Conservation (phyloP, 2,113 vertebrate genomes). For the Notarius quadriscutis region DNA sequence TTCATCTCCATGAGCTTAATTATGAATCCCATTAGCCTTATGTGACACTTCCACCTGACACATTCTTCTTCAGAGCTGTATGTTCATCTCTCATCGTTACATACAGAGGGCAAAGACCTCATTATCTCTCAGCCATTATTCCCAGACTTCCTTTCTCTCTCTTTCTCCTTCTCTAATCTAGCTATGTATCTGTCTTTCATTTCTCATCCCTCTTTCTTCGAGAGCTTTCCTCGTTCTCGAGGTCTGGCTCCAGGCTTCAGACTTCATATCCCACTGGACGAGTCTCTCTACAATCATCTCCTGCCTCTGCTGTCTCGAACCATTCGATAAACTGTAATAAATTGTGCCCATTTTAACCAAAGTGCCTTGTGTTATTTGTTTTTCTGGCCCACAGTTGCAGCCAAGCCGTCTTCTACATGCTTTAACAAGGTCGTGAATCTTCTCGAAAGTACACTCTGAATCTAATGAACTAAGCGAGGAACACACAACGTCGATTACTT, state of each 20-base stretch:
- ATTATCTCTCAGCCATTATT: constrained; percentile 45
- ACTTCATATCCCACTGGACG: neutral
- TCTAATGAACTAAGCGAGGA: constrained; percentile 48
- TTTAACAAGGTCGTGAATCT: constrained; percentile 54
- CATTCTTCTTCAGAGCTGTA: constrained; percentile 36
- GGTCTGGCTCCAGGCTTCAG: constrained; percentile 14
- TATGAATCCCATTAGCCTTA: constrained; percentile 53
- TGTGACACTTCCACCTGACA: constrained; percentile 53
- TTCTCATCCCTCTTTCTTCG: neutral
- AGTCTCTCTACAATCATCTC: constrained; percentile 15
- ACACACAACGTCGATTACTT: constrained; percentile 33
- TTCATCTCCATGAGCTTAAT: constrained; percentile 53
- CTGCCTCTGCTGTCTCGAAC: constrained; percentile 26
- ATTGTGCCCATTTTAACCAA: constrained; percentile 48
- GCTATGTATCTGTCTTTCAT: neutral
- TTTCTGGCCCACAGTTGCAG: constrained; percentile 53
- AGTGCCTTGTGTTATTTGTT: constrained; percentile 45
- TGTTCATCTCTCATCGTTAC: constrained; percentile 45
- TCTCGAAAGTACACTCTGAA: constrained; percentile 29
- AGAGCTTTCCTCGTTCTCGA: neutral
- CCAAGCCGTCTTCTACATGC: constrained; percentile 29
- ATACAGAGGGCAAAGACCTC: constrained; percentile 49
- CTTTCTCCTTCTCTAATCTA: neutral
- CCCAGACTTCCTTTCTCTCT: neutral
- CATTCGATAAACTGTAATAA: constrained; percentile 53